Evolutionary conservation across 2,888 invertebrate species (phyloP), one percentile per base, ranked within the genome.

Genomic region (Bedellia somnulentella): DNA sequence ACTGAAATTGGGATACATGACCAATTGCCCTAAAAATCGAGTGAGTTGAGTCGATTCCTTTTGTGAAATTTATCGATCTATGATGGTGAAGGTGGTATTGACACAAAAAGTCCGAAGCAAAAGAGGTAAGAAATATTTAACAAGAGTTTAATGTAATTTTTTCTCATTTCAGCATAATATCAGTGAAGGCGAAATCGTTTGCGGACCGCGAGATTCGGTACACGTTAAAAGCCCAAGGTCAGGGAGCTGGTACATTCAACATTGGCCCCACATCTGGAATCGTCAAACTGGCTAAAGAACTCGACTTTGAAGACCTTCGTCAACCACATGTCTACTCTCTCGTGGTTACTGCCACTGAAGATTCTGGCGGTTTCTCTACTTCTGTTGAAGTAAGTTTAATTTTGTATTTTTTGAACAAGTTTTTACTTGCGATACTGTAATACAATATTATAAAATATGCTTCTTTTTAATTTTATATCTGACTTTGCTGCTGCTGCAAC

Each of bases 191-290:
- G 3, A 95, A 95, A 63, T 94, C 96, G 1, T 98, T 98, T 56
- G 96, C 96, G 37, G 94, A 95, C 63, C 86, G 94, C 32, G 93
- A 94, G 63, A 94, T 96, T 45, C 87, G 93, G n/a, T 97, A 95
- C 70, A 93, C 94, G 0, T 67, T 97, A 38, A 92, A 93, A 57
- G 94, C 96, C 0, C 91, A 93, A 60, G 93, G 93, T 4, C 93
- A 92, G 63, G 93, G 93, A 6, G 92, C 93, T 5, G 94, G 94
- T 27, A 94, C 94, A 6, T 96, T 96, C 64, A 94, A 93, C 63
- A 95, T 96, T 49, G 93, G 93, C 0, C 90, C 93, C 2, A 89
- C 91, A 12, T 92, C 93, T 18, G 96, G 97, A 32, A 92, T 95
- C 46, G 94, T 99, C 12, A 95, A 95, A 64, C 75, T 98, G 44